These are phyloP conservation scores for Sebastes steindachneri DNA, from an alignment of 2,797 vertebrate genomes.

Conservation along the genomic window DNA sequence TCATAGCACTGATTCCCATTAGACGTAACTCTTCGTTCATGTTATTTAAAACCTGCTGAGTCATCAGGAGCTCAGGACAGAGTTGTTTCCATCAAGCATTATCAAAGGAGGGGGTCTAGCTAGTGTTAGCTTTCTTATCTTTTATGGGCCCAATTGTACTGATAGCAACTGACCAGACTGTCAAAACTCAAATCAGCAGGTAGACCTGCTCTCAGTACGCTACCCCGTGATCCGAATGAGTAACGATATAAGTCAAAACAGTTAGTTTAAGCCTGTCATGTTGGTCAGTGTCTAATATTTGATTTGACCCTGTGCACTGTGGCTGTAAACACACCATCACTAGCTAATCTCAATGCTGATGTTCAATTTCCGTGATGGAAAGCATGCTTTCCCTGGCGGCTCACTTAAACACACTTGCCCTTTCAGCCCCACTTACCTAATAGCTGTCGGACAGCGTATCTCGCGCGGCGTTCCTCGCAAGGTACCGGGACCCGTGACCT, in stretches of 20 bases:
- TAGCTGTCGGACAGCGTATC: conserved; percentile 74
- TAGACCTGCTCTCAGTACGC: background rate
- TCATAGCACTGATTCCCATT: background rate
- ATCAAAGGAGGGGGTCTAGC: background rate
- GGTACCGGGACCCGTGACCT: conserved; percentile 71
- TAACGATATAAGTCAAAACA: background rate
- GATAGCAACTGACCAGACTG: background rate
- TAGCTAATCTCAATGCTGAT: conserved; percentile 37
- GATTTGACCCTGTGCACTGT: background rate
- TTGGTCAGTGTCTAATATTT: conserved; percentile 2
- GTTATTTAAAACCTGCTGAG: background rate
- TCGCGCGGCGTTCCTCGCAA: conserved; percentile 56
- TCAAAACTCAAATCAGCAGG: background rate
- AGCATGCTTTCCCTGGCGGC: conserved; percentile 43
- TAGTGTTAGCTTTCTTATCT: background rate
- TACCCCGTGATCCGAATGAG: background rate
- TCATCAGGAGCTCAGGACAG: background rate
- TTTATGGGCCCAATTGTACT: background rate
- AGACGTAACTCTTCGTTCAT: background rate
- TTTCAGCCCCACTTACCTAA: conserved; percentile 86
- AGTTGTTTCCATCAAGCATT: background rate
- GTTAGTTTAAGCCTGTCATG: background rate
- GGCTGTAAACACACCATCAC: conserved; percentile 23
- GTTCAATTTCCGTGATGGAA: conserved; percentile 54
- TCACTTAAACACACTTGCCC: conserved; percentile 77